Evolutionary conservation across 2,888 invertebrate species (phyloP), one percentile per base, ranked within the genome.

Genomic region (Acrocyrtus sp.): DNA sequence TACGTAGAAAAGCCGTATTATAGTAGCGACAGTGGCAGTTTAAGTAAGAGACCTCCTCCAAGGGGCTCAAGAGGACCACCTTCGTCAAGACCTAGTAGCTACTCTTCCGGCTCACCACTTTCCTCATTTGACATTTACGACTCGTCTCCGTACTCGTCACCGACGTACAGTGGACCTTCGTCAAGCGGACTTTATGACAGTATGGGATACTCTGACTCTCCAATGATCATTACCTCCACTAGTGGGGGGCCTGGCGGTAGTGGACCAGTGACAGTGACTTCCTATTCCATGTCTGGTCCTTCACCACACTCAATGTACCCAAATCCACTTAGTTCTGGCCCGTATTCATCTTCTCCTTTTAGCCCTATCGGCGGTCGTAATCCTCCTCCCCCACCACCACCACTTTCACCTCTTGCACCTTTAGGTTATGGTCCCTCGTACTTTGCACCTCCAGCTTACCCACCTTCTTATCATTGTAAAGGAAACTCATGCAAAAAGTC

Each of bases 111-210:
- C n/a, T 50, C 43, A 26, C 60, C 68, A 4, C 45, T 68, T n/a
- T 68, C 68, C 3, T 41, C 68, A 0, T 47, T 68, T 34, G 68
- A 68, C 26, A 19, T 60, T 17, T 26, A 54, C 19, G 60, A 61
- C n/a, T 15, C 15, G 4, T 29, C 53, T 6, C 39, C 19, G 21
- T 67, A 67, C 27, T 51, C 53, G 24, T 51, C 27, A 12, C 15
- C 51, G 2, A 26, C 4, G 10, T n/a, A 47, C 47, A 21, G 47
- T 19, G 47, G 47, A 47, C 47, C 47, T n/a, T 57, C 17, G 43
- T 41, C 34, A 43, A 45, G 4, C 6, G 51, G n/a, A 27, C 43
- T 22, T 1, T 34, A 24, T 26, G 29, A 27, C 22, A 15, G n/a
- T 19, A n/a, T n/a, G 39, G 63, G 43, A 5, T 62, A 54, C 21